Evolutionary conservation across 2,888 invertebrate species (phyloP).

Genomic region (Caenorhabditis sinica): DNA sequence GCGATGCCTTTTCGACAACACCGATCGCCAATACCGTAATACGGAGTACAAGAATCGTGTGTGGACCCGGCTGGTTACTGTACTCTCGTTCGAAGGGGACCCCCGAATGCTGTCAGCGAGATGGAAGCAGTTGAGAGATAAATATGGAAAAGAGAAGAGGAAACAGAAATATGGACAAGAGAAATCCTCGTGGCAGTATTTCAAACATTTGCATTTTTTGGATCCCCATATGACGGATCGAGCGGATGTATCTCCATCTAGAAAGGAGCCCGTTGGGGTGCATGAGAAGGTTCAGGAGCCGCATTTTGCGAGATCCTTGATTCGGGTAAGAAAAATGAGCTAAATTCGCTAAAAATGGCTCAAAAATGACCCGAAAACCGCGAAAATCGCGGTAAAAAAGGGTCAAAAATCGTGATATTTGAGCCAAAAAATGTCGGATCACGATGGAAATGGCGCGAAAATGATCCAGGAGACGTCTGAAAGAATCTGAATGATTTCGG

Average conservation of each 20-base stretch:
- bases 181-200: slow-evolving; percentile 79
- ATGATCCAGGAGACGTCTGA: too few species aligned
- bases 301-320: slow-evolving; percentile 68
- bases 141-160: slow-evolving; percentile 81
- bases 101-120: slow-evolving; percentile 75
- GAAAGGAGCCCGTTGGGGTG: slow-evolving; percentile 70
- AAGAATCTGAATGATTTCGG: too few species aligned
- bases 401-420: too few species aligned
- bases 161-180: slow-evolving; percentile 77
- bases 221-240: slow-evolving; percentile 82
- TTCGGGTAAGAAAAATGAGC: slow-evolving; percentile 15
- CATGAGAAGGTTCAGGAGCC: slow-evolving; percentile 65
- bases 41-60: slow-evolving; percentile 79
- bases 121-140: slow-evolving; percentile 81
- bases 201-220: slow-evolving; percentile 79
- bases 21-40: slow-evolving; percentile 78
- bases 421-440: too few species aligned
- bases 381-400: too few species aligned
- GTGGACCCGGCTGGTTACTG: slow-evolving; percentile 71
- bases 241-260: slow-evolving; percentile 71
- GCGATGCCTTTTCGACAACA: slow-evolving; percentile 79
- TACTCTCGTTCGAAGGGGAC: slow-evolving; percentile 79
- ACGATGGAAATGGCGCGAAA: too few species aligned
- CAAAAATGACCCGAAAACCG: too few species aligned
- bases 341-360: too few species aligned